phyloP scores from a whole-genome alignment of 2,113 vertebrate genomes.

The Mellivora capensis region DNA sequence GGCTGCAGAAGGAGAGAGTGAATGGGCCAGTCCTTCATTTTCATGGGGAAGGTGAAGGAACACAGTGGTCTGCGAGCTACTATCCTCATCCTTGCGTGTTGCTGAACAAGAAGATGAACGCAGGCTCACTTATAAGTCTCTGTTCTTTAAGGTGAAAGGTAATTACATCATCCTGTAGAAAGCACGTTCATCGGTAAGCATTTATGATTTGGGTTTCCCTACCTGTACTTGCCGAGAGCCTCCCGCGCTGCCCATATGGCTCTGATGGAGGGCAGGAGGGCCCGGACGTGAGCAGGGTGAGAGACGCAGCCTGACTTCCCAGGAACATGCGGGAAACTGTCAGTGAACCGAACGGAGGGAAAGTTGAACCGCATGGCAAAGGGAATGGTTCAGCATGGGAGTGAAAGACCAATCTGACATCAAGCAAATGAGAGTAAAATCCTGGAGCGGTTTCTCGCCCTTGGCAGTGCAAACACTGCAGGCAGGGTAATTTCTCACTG shows the following conservation, averaged over 20 bases:
- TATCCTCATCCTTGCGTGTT: not conserved
- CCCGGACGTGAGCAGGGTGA: accelerated
- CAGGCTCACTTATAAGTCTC: not conserved
- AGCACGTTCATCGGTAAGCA: not conserved
- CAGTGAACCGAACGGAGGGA: not conserved
- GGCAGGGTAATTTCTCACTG: accelerated
- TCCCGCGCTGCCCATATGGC: not conserved
- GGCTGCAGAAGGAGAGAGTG: not conserved
- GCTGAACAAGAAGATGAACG: not conserved
- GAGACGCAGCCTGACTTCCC: not conserved
- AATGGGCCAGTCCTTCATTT: not conserved
- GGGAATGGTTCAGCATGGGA: not conserved
- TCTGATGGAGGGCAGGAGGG: not conserved
- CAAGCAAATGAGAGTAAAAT: not conserved
- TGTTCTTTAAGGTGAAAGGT: not conserved
- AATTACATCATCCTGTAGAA: not conserved
- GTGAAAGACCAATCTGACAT: not conserved
- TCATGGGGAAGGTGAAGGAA: not conserved
- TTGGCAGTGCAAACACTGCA: accelerated
- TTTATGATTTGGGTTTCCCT: not conserved
- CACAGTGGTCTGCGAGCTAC: not conserved
- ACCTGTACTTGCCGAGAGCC: not conserved
- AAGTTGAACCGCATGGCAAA: not conserved
- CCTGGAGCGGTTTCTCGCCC: not conserved
- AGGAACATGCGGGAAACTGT: not conserved